Base-by-base conservation (phyloP, 2,888 invertebrate genomes). In the Spicauda simplicius region DNA sequence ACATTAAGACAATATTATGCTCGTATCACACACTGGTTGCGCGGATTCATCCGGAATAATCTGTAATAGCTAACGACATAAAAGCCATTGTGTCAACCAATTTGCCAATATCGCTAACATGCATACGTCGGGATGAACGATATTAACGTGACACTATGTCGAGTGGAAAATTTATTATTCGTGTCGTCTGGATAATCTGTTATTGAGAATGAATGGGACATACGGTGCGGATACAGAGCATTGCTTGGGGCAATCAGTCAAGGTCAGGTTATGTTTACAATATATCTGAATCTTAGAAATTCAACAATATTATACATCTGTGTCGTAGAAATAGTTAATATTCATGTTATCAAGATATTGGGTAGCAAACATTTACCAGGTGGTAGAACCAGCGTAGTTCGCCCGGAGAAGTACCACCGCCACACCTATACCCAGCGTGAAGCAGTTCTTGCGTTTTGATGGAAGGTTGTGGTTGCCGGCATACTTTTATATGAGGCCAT, bases 151-250 rank as follows among this genome's bases (percentile, higher is more conserved):
- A 20, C 52, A 61, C 61, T 61, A 16, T 19, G 50, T 18, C 8
- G 37, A 61, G 61, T 61, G 52, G 61, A 53, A 61, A 53, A 61
- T 53, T 61, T 53, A 33, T 41, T 53, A 53, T 61, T 41, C 37
- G 20, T 41, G 41, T 41, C 60, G 6, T 60, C 52, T 60, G 33
- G 50, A 60, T 12, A 19, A 20, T 19, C 14, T 53, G 53, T 20
- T 53, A 19, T 53, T 53, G 53, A 53, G 53, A 20, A 52, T 33
- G 30, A 41, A 41, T 41, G 41, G 41, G 14, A 11, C 41, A 41
- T 11, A 41, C 41, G 25, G 25, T 25, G 41, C 41, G 41, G 41
- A 33, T 33, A 33, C 1, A 33, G 10, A 12, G 3, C 14, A 14
- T 12, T 25, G 25, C 25, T 41, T 2, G 41, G 14, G 12, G 41